Evolutionary conservation across 2,797 vertebrate species (phyloP).

Genomic region (Helostoma temminkii): DNA sequence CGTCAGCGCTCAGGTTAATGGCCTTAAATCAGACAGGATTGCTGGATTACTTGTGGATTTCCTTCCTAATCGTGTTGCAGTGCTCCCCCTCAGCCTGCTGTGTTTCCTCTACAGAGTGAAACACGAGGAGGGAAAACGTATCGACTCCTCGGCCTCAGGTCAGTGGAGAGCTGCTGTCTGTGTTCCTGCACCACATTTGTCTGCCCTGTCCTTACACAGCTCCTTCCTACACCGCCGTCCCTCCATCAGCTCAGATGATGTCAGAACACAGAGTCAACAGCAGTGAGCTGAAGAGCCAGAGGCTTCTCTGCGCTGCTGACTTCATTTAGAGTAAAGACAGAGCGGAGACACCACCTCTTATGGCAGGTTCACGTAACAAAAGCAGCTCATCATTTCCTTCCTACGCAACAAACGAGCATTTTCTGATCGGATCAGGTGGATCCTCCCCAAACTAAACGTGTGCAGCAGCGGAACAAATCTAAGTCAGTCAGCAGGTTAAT

Average conservation of each 20-base stretch:
- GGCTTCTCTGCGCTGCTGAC: too few relatives aligned
- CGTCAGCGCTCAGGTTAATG: constrained; percentile 58
- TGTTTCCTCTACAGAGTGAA: constrained; percentile 36
- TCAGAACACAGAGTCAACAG: constrained; percentile 7
- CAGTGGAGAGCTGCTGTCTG: neutral
- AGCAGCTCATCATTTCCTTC: too few relatives aligned
- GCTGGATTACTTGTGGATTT: constrained; percentile 76
- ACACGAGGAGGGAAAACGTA: constrained; percentile 9
- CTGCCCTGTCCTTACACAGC: neutral
- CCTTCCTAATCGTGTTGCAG: constrained; percentile 68
- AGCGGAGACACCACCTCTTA: too few relatives aligned
- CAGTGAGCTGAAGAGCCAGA: neutral
- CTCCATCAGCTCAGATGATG: neutral
- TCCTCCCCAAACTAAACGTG: neutral
- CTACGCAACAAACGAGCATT: too few relatives aligned
- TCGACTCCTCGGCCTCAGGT: constrained; percentile 7
- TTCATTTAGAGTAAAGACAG: too few relatives aligned
- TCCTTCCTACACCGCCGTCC: neutral
- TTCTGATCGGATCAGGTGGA: neutral
- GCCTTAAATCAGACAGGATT: constrained; percentile 77
- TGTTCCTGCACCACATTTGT: neutral
- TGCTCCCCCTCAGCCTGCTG: constrained; percentile 31
- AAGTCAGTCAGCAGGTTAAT: constrained; percentile 44
- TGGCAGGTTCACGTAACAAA: too few relatives aligned
- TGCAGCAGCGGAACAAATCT: constrained; percentile 20